Conservation (phyloP, 2,113 vertebrate species). For the Chlorodrepanis virens region DNA sequence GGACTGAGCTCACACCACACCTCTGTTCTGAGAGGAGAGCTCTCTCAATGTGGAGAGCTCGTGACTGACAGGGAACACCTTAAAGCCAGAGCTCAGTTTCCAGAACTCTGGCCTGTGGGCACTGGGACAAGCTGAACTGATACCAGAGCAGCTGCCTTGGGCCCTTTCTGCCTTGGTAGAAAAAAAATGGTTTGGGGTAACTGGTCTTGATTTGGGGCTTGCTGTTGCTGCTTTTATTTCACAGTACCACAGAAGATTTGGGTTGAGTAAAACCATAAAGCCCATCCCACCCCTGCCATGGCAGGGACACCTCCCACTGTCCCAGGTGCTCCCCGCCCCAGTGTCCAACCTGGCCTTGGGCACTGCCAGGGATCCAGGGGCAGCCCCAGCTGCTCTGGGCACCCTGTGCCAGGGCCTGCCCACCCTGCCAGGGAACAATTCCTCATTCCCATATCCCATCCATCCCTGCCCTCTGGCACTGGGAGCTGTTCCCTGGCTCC, state of each 20-base stretch:
- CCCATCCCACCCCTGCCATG: rapidly evolving
- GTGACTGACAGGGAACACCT: background rate
- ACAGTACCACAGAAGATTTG: background rate
- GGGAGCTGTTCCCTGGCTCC: background rate
- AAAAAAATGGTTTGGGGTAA: too few species aligned
- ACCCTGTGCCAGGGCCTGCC: background rate
- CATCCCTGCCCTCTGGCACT: background rate
- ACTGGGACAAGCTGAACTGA: background rate
- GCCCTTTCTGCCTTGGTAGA: background rate
- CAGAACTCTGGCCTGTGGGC: too few species aligned
- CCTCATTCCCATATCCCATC: rapidly evolving
- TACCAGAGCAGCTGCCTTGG: background rate
- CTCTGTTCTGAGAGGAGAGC: too few species aligned
- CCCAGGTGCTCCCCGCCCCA: background rate
- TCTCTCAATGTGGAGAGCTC: background rate
- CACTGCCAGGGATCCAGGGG: background rate
- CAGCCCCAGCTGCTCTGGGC: background rate
- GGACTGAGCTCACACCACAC: rapidly evolving
- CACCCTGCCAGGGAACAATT: background rate
- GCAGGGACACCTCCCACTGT: background rate
- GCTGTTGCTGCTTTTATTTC: background rate
- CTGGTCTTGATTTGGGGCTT: background rate
- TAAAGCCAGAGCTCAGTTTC: background rate
- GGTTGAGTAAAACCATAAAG: background rate
- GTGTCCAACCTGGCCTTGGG: background rate